Evolutionary conservation across 2,113 vertebrate genomes (phyloP), one percentile per base, ranked within the genome.

Genomic region (Pterocles orientalis): DNA sequence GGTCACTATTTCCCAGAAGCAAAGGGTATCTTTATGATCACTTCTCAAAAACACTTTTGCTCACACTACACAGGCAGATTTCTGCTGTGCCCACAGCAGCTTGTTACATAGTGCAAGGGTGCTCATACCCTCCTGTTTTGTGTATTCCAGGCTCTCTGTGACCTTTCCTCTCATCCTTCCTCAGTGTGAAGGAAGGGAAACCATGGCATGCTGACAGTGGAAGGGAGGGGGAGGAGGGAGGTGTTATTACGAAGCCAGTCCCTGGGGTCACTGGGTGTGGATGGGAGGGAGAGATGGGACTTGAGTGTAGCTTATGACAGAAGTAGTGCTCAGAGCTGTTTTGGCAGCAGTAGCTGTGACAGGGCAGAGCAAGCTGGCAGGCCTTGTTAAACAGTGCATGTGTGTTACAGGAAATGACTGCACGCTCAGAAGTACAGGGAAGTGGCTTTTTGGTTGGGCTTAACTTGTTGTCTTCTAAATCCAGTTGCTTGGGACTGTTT

Each of bases 291-390:
- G 71, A 62, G 75, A 48, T 12, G 50, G 75, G 45, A 54, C 36
- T 69, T n/a, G 50, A 64, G 29, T 18, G 31, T 47, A 56, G 75
- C 47, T 91, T 39, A 62, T 70, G 79, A 75, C 91, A 94, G 65
- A 69, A 66, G 65, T 5, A 73, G 39, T 24, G 57, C 73, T 91
- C 0, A 2, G 77, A 84, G 83, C 78, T 82, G 43, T 85, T 91
- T 58, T 95, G 95, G 78, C 93, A 96, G 81, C 78, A 33, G 62
- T 18, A 66, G 62, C 57, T 92, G 78, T 87, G 91, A 70, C 0
- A 0, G 57, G 79, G 71, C 92, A 94, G 82, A 91, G 57, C 62
- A 56, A 51, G 64, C 79, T 73, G 82, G 93, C 87, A 73, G 54
- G 58, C 48, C 66, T 57, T 72, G 47, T 90, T 86, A 64, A 69